Conservation (phyloP, 1,140 invertebrate species). For the Telenomus remus region DNA sequence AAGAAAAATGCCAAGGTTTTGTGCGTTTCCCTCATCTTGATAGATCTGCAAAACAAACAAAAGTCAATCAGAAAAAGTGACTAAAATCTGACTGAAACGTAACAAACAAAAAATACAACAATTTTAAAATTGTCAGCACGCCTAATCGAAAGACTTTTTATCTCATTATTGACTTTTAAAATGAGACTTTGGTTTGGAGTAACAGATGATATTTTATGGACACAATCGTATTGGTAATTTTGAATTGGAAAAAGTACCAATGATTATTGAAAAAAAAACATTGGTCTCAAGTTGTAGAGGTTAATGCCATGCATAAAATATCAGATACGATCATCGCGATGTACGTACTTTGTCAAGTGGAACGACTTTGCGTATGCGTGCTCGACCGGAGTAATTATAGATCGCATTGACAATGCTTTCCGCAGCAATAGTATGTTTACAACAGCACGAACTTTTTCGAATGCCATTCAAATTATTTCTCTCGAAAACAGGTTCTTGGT, state of each 20-base stretch:
- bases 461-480: slow-evolving; percentile 10
- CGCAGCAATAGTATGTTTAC: slow-evolving; percentile 6
- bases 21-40: slow-evolving; percentile 60
- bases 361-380: slow-evolving; percentile 41
- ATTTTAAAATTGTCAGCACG: too few species aligned
- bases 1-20: slow-evolving; percentile 32
- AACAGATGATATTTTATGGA: too few species aligned
- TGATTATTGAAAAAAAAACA: slow-evolving; percentile 15
- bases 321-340: slow-evolving; percentile 33
- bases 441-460: background rate
- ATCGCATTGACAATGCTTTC: slow-evolving; percentile 31
- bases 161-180: too few species aligned
- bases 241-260: background rate
- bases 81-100: background rate
- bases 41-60: slow-evolving; percentile 53
- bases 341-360: slow-evolving; percentile 43
- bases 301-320: slow-evolving; percentile 49
- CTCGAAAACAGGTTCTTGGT: too few species aligned
- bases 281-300: slow-evolving; percentile 26
- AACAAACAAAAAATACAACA: too few species aligned
- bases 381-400: slow-evolving; percentile 43
- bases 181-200: too few species aligned
- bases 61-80: slow-evolving; percentile 11
- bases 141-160: too few species aligned
- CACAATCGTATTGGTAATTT: too few species aligned